phyloP scores from a whole-genome alignment of 1,140 invertebrate genomes.

The Cherax quadricarinatus region DNA sequence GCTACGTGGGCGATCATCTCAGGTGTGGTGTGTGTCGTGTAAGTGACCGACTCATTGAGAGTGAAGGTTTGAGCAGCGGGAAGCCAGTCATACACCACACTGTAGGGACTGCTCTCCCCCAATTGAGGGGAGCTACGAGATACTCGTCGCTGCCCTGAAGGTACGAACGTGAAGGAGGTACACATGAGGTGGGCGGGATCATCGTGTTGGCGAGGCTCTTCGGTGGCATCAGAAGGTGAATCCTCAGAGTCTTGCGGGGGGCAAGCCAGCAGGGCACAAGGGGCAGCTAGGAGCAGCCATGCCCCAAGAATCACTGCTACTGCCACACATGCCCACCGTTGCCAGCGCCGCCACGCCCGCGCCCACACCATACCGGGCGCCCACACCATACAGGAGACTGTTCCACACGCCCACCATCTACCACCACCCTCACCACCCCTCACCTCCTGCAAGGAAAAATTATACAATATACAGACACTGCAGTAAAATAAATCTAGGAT shows the following conservation, averaged over 20 bases:
- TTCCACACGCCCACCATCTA: slow-evolving; percentile 59
- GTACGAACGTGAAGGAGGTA: slow-evolving; percentile 20
- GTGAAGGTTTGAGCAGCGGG: slow-evolving; percentile 40
- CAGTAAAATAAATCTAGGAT: no score
- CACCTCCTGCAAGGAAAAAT: slow-evolving; percentile 18
- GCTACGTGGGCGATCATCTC: slow-evolving; percentile 85
- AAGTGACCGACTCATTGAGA: slow-evolving; percentile 78
- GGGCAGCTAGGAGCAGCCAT: slow-evolving; percentile 58
- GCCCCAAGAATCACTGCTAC: slow-evolving; percentile 47
- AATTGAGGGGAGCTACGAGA: slow-evolving; percentile 78
- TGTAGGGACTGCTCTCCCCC: slow-evolving; percentile 80
- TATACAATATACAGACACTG: neutral
- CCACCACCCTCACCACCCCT: slow-evolving; percentile 38
- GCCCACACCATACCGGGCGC: slow-evolving; percentile 51
- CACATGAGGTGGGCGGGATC: slow-evolving; percentile 43
- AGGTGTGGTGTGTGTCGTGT: slow-evolving; percentile 85
- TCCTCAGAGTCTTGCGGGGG: slow-evolving; percentile 47
- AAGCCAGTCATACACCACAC: slow-evolving; percentile 83
- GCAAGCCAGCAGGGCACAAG: slow-evolving; percentile 61
- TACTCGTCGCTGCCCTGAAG: slow-evolving; percentile 32
- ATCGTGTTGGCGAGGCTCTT: neutral
- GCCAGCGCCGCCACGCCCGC: slow-evolving; percentile 63
- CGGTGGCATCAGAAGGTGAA: neutral
- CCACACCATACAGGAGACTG: neutral
- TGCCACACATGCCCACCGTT: slow-evolving; percentile 58